Evolutionary conservation across 2,797 vertebrate species (phyloP).

Genomic region (Mormyrops attenuatus): DNA sequence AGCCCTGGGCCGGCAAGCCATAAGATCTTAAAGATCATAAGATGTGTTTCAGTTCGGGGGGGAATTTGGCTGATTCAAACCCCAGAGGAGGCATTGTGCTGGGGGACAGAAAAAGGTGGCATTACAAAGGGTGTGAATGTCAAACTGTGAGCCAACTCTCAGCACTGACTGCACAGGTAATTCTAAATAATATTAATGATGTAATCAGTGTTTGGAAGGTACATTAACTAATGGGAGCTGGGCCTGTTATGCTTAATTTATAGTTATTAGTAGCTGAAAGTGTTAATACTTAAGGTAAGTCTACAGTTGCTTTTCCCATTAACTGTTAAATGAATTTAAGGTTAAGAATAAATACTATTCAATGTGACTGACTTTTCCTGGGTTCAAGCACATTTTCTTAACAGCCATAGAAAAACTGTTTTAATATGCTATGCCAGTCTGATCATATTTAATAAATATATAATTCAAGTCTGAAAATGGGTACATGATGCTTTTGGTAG

Average conservation of each 20-base stretch:
- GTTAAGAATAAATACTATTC: background rate
- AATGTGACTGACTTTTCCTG: background rate
- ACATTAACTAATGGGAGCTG: background rate
- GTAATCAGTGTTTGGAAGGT: background rate
- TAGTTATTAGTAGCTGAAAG: background rate
- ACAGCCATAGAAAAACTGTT: background rate
- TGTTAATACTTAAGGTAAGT: background rate
- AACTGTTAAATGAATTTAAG: background rate
- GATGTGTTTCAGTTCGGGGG: background rate
- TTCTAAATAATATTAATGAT: background rate
- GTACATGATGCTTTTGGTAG: background rate
- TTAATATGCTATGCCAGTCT: background rate
- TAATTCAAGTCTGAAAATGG: background rate
- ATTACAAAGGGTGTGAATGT: background rate
- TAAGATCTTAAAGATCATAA: background rate
- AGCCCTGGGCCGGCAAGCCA: background rate
- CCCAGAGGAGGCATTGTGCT: background rate
- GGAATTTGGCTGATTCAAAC: background rate
- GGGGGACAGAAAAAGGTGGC: background rate
- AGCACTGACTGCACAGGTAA: background rate
- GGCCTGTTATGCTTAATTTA: background rate
- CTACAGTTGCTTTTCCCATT: background rate
- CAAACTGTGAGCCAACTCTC: background rate
- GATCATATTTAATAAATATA: background rate
- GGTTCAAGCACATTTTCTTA: background rate